phyloP scores from a whole-genome alignment of 2,113 vertebrate genomes.

The Rhabdomys dilectus region DNA sequence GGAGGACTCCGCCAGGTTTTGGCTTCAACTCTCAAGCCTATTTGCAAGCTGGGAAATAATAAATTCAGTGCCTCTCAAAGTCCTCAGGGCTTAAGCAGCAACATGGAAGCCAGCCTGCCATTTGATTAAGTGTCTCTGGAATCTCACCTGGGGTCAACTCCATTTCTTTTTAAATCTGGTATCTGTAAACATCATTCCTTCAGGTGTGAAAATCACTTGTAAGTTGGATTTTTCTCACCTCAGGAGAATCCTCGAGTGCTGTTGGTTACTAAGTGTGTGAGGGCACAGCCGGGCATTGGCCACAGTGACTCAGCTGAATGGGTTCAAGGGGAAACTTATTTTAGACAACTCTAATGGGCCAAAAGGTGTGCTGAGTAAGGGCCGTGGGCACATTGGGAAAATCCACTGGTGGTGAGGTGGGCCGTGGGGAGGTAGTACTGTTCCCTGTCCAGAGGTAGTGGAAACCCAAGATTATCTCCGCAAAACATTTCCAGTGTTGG shows the following conservation, averaged over 20 bases:
- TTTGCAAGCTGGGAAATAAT: neutral
- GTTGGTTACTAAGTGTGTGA: accelerated
- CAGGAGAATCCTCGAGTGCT: accelerated
- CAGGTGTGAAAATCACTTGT: neutral
- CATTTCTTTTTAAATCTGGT: accelerated
- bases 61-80: accelerated
- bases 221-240: neutral
- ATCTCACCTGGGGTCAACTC: accelerated
- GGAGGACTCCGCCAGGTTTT: neutral
- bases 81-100: neutral
- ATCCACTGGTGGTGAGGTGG: neutral
- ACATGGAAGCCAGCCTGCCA: accelerated
- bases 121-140: too few relatives aligned
- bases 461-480: neutral
- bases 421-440: accelerated
- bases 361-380: accelerated
- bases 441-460: neutral
- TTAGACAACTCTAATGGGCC: neutral
- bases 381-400: accelerated
- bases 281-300: neutral
- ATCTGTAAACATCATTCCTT: neutral
- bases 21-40: neutral
- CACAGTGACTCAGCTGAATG: neutral
- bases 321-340: neutral
- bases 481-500: neutral